Base-by-base conservation (phyloP, 2,113 vertebrate species). In the Pandion haliaetus region DNA sequence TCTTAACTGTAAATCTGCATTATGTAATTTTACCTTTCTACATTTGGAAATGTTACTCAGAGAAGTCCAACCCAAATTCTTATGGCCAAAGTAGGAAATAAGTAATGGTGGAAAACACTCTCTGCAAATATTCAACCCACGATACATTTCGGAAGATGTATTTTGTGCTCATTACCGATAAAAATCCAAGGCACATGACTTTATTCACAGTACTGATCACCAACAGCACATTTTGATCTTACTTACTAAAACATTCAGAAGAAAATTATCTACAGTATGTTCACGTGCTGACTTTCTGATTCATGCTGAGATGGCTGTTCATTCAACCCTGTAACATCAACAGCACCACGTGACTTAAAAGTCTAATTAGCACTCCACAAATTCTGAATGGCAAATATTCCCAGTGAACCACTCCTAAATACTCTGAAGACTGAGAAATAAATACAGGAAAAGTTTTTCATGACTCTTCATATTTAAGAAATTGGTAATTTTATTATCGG, bases 221-320 rank as follows among this genome's bases (percentile, higher is more conserved):
- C 55, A 82, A 74, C 38, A 77, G 76, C 67, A 70, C n/a, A 72
- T 85, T 92, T 79, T 73, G 58, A 65, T 26, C 21, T 34, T 59
- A 40, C 55, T 25, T 28, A 52, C 29, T 67, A 86, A 83, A 91
- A 52, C 45, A 91, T 77, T 92, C 86, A 86, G 74, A 91, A 66
- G 42, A 69, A 74, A 91, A 90, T 82, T 79, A 77, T 67, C 90
- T 88, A 76, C 72, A 86, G 84, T 72, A 83, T 28, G 23, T 65
- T 92, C 67, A 82, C 4, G 7, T 67, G 86, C 88, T 85, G 62
- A 47, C 69, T 90, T 95, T 84, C 71, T 72, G 78, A 95, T 85
- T 95, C 97, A 81, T 52, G 88, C 91, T 72, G 90, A 88, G 88
- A 84, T 71, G 86, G 83, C 78, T 96, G 86, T 67, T 94, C 89